Base-by-base conservation (phyloP, 2,888 invertebrate genomes). In the Leucania comma region DNA sequence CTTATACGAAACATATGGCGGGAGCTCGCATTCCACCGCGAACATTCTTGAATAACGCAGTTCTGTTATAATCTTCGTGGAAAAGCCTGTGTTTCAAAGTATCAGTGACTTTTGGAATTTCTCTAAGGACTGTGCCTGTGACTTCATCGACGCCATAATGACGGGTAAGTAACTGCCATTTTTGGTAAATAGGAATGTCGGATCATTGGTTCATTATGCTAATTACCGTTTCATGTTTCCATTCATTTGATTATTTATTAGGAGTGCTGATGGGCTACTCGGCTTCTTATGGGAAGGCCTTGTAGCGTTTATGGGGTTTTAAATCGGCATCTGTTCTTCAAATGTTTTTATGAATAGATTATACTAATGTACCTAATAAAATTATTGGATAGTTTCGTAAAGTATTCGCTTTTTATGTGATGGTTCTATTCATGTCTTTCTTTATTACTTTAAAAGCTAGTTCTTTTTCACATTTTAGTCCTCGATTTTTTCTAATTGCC, bases 1-100 rank as follows among this genome's bases (percentile, higher is more conserved):
- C 82, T 88, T 86, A 86, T 90, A 93, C 87, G 89, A 93, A 94
- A 93, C 94, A 93, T 93, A 93, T 93, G 94, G 91, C 92, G 86
- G 86, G 88, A 87, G 87, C 73, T 69, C 88, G 88, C 91, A 91
- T 92, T 93, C 90, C 92, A 85, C 75, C 77, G 83, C 86, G 91
- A 90, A 90, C 88, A 84, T 89, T 93, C 94, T 91, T 91, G 92
- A 93, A 88, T 89, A 89, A 88, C 89, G 89, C 93, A 93, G 93
- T 92, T 84, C 88, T 86, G 82, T 86, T 86, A 87, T 86, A 89
- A 87, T 87, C 82, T 83, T 87, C 89, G 86, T 72, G 81, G 87
- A 81, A 88, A 88, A 89, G 82, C 76, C 68, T 74, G 86, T 89
- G 88, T 80, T 86, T 63, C 83, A 87, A 74, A 86, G 81, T 81